These are phyloP conservation scores for Eupelmus urozonus DNA, from an alignment of 2,888 invertebrate species.

Conservation along the genomic window DNA sequence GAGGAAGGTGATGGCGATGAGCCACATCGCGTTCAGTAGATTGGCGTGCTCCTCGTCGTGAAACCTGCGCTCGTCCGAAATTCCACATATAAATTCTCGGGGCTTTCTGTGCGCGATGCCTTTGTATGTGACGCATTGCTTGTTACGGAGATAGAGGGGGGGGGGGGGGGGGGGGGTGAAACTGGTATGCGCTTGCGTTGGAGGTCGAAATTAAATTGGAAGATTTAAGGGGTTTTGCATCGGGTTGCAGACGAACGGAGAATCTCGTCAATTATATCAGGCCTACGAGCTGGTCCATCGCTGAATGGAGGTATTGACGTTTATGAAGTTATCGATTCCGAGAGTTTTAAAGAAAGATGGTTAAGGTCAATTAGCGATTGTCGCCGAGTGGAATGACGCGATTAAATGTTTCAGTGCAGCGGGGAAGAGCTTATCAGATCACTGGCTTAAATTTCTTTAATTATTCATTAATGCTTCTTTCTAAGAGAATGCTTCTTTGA, in stretches of 20 bases:
- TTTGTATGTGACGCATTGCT: background rate
- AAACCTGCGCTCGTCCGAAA: conserved; percentile 84
- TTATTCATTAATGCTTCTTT: no score
- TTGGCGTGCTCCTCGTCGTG: conserved; percentile 99
- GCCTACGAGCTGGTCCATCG: background rate
- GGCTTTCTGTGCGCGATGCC: background rate
- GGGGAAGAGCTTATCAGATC: no score
- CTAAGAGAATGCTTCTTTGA: no score
- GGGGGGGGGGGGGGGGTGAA: background rate
- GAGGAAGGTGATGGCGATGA: conserved; percentile 99
- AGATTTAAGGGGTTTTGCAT: background rate
- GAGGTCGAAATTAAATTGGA: background rate
- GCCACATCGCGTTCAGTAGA: conserved; percentile 99
- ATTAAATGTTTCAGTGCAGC: background rate
- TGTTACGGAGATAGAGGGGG: background rate
- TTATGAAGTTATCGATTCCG: background rate
- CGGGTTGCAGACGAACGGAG: background rate
- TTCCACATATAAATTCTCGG: background rate
- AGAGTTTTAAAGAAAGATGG: background rate
- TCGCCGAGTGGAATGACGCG: background rate
- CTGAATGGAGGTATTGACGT: background rate
- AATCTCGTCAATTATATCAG: background rate
- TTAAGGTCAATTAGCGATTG: background rate
- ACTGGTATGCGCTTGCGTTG: background rate
- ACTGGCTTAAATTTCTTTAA: no score